phyloP scores from a whole-genome alignment of 1,140 invertebrate genomes.

The Rhagoletis zephyria region DNA sequence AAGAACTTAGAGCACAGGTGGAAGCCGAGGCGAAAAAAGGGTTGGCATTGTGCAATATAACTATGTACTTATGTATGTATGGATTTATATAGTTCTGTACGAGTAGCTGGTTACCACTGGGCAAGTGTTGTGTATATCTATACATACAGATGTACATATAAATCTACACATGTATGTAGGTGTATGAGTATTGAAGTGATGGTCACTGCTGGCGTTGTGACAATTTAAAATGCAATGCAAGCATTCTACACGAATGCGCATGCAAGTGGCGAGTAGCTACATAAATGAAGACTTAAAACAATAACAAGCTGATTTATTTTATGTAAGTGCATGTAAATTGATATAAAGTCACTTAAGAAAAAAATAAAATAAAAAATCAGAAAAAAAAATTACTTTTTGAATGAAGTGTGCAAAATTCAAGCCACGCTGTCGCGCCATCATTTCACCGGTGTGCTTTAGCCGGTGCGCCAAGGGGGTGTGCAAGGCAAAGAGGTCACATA shows the following conservation, averaged over 20 bases:
- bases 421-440: neutral
- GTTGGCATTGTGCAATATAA: neutral
- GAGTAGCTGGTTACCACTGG: no score
- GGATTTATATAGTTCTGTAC: neutral
- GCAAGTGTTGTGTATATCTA: neutral
- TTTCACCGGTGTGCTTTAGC: neutral
- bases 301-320: neutral
- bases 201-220: slow-evolving; percentile 21
- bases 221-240: slow-evolving; percentile 36
- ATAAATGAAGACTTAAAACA: neutral
- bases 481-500: neutral
- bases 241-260: neutral
- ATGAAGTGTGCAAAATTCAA: slow-evolving; percentile 39
- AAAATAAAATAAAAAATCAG: neutral
- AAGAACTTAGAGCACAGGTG: slow-evolving; percentile 3
- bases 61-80: neutral
- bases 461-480: neutral
- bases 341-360: neutral
- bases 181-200: neutral
- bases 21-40: neutral
- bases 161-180: neutral
- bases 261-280: neutral
- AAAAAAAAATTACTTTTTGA: neutral
- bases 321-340: slow-evolving; percentile 12
- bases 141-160: neutral